Evolutionary conservation across 2,113 vertebrate species (phyloP).

Genomic region (Oxygymnocypris stewartii): DNA sequence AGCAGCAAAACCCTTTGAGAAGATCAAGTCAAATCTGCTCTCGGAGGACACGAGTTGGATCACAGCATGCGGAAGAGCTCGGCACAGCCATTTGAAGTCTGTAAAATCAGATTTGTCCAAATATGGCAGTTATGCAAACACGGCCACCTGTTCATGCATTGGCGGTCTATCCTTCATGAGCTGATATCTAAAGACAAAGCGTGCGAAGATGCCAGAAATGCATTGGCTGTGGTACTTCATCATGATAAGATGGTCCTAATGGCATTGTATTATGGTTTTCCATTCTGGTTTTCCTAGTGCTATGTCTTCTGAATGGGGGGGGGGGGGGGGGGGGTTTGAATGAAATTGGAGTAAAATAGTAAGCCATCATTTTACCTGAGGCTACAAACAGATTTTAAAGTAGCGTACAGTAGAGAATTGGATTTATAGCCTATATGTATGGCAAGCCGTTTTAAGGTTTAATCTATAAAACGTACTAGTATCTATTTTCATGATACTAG

Average conservation of each 20-base stretch:
- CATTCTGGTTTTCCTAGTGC: too few species aligned
- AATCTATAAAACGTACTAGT: too few species aligned
- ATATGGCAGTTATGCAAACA: neutral
- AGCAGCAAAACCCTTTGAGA: conserved; percentile 2
- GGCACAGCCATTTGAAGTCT: neutral
- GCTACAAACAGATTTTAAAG: too few species aligned
- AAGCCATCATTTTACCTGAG: too few species aligned
- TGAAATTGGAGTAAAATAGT: neutral
- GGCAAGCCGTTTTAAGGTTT: too few species aligned
- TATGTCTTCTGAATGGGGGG: neutral
- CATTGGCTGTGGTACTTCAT: too few species aligned
- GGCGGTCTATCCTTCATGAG: neutral
- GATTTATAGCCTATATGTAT: too few species aligned
- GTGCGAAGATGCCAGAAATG: too few species aligned
- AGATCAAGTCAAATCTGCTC: neutral
- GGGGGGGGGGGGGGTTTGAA: neutral
- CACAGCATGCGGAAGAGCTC: neutral
- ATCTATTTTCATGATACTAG: too few species aligned
- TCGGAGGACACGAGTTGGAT: neutral
- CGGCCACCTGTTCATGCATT: conserved; percentile 24
- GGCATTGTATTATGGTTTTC: too few species aligned
- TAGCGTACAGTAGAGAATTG: too few species aligned
- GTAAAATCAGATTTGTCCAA: conserved; percentile 7
- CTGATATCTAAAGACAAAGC: neutral
- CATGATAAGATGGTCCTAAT: too few species aligned